Conservation (phyloP, 2,888 invertebrate species). For the Yponomeuta malinellus region DNA sequence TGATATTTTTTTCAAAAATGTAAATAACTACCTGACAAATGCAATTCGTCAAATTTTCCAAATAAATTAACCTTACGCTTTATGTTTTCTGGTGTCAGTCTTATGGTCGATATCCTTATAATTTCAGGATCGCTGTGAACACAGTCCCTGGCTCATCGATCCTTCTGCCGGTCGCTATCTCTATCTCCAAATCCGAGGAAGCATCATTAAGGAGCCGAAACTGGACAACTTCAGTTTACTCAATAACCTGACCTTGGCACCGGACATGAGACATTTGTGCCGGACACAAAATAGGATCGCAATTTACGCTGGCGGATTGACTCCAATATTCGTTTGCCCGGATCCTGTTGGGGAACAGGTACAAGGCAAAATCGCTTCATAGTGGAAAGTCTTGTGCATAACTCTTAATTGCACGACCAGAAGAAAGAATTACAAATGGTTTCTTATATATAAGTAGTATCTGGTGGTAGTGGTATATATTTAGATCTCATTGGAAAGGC, state of each 20-base stretch:
- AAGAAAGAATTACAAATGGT: too few species aligned
- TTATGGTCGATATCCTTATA: neutral
- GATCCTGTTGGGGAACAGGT: conserved; percentile 57
- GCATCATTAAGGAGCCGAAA: conserved; percentile 67
- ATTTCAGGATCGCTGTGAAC: conserved; percentile 85
- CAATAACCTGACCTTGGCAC: conserved; percentile 75
- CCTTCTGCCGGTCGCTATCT: conserved; percentile 84
- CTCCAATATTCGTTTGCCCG: conserved; percentile 78
- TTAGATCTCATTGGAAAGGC: too few species aligned
- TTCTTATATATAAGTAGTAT: too few species aligned
- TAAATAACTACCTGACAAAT: too few species aligned
- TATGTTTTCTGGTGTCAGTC: too few species aligned
- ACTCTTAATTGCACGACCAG: too few species aligned
- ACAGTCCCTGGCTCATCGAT: conserved; percentile 87
- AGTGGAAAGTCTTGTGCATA: too few species aligned
- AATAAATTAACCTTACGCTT: neutral
- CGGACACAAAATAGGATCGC: conserved; percentile 86
- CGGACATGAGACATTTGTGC: conserved; percentile 77
- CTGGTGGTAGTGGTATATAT: too few species aligned
- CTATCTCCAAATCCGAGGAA: conserved; percentile 85
- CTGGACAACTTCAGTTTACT: conserved; percentile 69
- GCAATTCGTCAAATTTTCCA: neutral
- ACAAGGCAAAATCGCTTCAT: conserved; percentile 10
- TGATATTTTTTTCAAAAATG: too few species aligned
- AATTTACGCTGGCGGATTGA: conserved; percentile 82